Evolutionary conservation across 1,140 invertebrate species (phyloP).

Genomic region (Orchestia grillus): DNA sequence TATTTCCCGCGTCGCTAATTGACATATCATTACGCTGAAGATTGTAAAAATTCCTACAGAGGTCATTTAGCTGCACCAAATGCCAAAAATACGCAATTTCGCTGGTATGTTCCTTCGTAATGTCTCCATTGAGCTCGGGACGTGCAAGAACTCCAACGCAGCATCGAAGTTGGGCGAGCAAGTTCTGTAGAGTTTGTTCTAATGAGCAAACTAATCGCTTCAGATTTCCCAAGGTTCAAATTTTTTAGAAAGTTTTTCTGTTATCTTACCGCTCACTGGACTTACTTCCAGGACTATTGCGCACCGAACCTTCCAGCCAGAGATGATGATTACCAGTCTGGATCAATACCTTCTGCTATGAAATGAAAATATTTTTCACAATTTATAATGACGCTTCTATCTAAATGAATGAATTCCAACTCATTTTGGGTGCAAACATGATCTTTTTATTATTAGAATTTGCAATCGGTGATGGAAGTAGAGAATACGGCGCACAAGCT

Average conservation of each 20-base stretch:
- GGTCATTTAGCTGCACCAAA: background rate
- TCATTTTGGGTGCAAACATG: background rate
- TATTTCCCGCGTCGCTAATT: background rate
- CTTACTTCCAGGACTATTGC: background rate
- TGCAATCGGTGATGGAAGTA: background rate
- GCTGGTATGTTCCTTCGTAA: background rate
- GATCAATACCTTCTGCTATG: background rate
- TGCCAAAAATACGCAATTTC: background rate
- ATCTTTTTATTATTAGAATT: background rate
- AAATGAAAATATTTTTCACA: background rate
- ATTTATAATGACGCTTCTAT: background rate
- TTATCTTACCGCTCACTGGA: background rate
- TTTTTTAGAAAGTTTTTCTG: background rate
- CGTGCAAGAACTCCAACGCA: background rate
- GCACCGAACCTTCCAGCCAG: no score
- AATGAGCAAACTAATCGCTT: background rate
- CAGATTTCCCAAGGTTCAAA: background rate
- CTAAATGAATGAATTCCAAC: background rate
- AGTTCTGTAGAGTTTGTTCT: background rate
- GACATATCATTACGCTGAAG: background rate
- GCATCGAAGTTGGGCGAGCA: background rate
- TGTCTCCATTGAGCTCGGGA: background rate
- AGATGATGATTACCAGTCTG: no score
- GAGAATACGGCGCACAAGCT: background rate
- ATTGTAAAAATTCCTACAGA: background rate